A percentile compares a stretch with the other conserved stretches of the same genome.
phyloP scores from a whole-genome alignment of 1,140 invertebrate genomes.

The Gonatopus flavifemur region DNA sequence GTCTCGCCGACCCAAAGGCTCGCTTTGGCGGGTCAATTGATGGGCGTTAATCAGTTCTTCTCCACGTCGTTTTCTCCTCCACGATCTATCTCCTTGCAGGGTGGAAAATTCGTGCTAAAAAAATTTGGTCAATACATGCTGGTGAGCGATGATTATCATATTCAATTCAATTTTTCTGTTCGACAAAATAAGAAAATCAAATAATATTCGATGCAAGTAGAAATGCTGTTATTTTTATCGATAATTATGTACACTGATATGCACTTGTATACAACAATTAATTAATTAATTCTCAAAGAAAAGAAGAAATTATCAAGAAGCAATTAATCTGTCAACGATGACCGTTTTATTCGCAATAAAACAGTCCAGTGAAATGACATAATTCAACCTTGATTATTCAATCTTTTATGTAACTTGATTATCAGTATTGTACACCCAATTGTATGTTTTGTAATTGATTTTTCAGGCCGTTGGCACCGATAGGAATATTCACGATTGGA shows the following conservation, averaged over 20 bases:
- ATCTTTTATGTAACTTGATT: conserved; percentile 14
- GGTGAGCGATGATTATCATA: conserved; percentile 61
- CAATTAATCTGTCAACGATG: not conserved
- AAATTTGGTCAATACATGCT: conserved; percentile 77
- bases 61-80: conserved; percentile 73
- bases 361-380: conserved; percentile 3
- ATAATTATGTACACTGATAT: no score
- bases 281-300: not conserved
- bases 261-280: not conserved
- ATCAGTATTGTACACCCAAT: conserved; percentile 12
- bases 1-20: conserved; percentile 79
- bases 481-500: conserved; percentile 77
- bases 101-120: conserved; percentile 81
- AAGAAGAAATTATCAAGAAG: not conserved
- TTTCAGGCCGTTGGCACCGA: conserved; percentile 80
- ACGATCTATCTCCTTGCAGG: conserved; percentile 72
- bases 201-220: not conserved
- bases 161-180: not conserved
- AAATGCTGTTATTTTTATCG: no score
- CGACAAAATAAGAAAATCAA: not conserved
- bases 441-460: conserved; percentile 14
- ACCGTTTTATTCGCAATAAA: not conserved
- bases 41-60: conserved; percentile 79
- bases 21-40: conserved; percentile 78
- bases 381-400: conserved; percentile 2